phyloP scores from a whole-genome alignment of 2,113 vertebrate genomes.

The Argyrosomus japonicus region DNA sequence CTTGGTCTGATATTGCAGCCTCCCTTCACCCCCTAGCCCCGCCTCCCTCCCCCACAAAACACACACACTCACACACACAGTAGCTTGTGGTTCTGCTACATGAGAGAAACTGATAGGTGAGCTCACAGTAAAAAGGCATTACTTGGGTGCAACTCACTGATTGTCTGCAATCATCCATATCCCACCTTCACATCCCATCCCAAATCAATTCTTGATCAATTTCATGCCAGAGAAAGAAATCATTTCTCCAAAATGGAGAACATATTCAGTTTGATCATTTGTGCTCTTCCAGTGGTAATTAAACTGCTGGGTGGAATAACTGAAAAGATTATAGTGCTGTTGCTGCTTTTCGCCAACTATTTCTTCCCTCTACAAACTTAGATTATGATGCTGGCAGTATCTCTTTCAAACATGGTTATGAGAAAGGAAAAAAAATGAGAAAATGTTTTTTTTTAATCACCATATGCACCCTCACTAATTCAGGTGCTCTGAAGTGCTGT shows the following conservation, averaged over 20 bases:
- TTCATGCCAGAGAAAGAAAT: conserved; percentile 76
- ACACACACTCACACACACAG: conserved; percentile 9
- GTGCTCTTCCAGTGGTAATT: conserved; percentile 66
- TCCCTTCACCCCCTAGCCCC: background rate
- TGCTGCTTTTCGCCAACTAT: conserved; percentile 30
- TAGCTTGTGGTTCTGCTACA: conserved; percentile 42
- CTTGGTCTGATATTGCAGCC: conserved; percentile 62
- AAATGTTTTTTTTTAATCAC: conserved; percentile 75
- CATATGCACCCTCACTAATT: conserved; percentile 78
- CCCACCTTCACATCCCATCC: conserved; percentile 69
- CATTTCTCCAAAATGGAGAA: conserved; percentile 71
- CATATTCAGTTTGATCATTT: conserved; percentile 74
- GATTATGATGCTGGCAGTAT: conserved; percentile 44
- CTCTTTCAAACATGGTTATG: conserved; percentile 45
- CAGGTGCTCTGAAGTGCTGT: conserved; percentile 82
- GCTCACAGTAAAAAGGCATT: conserved; percentile 48
- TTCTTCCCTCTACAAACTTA: conserved; percentile 46
- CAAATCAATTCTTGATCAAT: conserved; percentile 82
- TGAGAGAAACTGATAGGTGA: conserved; percentile 61
- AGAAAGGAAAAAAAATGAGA: conserved; percentile 9
- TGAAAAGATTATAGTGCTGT: conserved; percentile 51
- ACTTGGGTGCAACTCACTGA: conserved; percentile 60
- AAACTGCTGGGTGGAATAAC: conserved; percentile 65
- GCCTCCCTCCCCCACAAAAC: background rate
- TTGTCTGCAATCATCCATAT: conserved; percentile 67